phyloP scores from a whole-genome alignment of 2,888 invertebrate genomes.

The Amaurobius ferox region DNA sequence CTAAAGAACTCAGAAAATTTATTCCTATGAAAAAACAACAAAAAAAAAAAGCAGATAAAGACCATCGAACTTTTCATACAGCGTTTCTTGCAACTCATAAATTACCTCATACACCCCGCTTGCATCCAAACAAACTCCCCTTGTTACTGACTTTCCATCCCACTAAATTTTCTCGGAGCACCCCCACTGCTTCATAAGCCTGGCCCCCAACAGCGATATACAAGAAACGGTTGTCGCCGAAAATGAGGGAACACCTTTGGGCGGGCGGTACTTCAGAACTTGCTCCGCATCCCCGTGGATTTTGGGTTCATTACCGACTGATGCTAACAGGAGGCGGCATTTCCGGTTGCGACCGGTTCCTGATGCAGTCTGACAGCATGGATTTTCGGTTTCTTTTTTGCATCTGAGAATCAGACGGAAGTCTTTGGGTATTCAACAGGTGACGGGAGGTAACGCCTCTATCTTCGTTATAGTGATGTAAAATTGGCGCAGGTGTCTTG shows the following conservation, averaged over 20 bases:
- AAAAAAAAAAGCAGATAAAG: no score
- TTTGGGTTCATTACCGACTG: constrained; percentile 60
- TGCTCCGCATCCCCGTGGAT: not conserved
- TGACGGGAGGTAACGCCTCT: constrained; percentile 31
- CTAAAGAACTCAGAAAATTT: no score
- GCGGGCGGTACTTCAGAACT: not conserved
- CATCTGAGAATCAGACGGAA: constrained; percentile 39
- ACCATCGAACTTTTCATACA: no score
- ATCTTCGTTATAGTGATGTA: not conserved
- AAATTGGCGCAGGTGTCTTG: constrained; percentile 5
- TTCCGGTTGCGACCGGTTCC: constrained; percentile 52
- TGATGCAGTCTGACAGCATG: not conserved
- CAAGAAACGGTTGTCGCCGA: constrained; percentile 64
- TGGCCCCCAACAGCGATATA: constrained; percentile 24
- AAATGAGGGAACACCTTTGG: constrained; percentile 67
- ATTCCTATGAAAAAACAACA: no score
- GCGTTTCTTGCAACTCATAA: no score
- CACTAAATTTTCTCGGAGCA: constrained; percentile 5
- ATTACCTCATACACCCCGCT: no score
- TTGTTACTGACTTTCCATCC: not conserved
- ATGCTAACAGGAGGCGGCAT: constrained; percentile 52
- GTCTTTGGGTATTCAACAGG: constrained; percentile 58
- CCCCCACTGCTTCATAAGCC: not conserved
- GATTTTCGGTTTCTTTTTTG: not conserved
- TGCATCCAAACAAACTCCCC: not conserved